Evolutionary conservation across 2,888 invertebrate species (phyloP).

Genomic region (Calameuta idolon): DNA sequence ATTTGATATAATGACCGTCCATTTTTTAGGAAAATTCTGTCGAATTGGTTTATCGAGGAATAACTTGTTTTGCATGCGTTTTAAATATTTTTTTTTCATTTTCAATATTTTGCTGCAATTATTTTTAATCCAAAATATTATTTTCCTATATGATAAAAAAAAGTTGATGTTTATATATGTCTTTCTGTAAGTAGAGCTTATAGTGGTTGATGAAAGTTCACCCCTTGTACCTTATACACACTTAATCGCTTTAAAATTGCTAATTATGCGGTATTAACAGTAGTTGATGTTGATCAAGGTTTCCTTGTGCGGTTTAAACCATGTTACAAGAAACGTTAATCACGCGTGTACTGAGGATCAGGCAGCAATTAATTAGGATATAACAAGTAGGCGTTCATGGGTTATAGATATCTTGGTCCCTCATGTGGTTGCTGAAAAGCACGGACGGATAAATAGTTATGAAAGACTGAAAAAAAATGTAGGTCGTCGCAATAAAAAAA

Average conservation of each 20-base stretch:
- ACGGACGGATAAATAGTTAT: background rate
- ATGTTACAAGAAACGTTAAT: constrained; percentile 4
- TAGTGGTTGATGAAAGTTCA: background rate
- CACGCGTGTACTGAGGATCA: background rate
- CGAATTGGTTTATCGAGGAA: background rate
- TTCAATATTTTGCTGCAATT: background rate
- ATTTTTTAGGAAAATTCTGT: background rate
- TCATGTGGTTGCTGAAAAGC: background rate
- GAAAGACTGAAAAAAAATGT: background rate
- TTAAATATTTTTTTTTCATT: too few relatives aligned
- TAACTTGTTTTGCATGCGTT: too few relatives aligned
- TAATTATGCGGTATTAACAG: background rate
- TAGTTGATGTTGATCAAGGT: background rate
- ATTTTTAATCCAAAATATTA: background rate
- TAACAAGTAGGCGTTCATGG: background rate
- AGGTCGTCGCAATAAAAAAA: background rate
- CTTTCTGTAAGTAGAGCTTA: background rate
- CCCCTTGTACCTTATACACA: background rate
- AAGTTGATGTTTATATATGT: background rate
- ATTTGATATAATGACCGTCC: background rate
- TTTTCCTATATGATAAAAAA: background rate
- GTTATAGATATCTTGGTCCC: background rate
- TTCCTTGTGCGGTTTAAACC: background rate
- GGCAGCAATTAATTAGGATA: background rate
- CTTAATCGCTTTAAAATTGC: background rate